A percentile compares a stretch with the other conserved stretches of the same genome.
Evolutionary conservation across 1,140 invertebrate genomes (phyloP).

Genomic region (Alviniconcha marisindica): DNA sequence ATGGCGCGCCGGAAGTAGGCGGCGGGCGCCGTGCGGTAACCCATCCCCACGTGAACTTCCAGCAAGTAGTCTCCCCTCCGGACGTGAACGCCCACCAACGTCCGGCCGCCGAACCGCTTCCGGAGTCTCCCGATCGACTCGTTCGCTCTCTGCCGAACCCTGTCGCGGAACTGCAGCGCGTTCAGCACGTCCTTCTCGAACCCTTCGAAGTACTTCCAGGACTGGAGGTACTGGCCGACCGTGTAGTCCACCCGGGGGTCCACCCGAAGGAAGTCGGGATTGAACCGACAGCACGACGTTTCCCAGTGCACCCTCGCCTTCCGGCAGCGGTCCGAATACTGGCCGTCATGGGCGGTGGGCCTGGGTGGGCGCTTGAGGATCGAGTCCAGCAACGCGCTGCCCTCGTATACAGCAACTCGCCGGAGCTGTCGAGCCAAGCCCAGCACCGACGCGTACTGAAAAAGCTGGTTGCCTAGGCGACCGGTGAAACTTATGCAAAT

Average conservation of each 20-base stretch:
- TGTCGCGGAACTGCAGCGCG: slow-evolving; percentile 52
- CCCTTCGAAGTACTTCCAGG: slow-evolving; percentile 64
- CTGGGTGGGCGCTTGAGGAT: neutral
- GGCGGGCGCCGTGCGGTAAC: neutral
- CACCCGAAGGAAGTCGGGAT: slow-evolving; percentile 46
- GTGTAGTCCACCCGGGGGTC: slow-evolving; percentile 37
- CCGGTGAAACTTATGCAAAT: neutral
- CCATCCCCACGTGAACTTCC: neutral
- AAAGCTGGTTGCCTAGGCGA: slow-evolving; percentile 60
- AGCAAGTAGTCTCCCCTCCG: slow-evolving; percentile 54
- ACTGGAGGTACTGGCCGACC: slow-evolving; percentile 56
- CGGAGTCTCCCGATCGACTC: slow-evolving; percentile 29
- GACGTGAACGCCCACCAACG: slow-evolving; percentile 61
- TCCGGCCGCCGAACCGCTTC: slow-evolving; percentile 28
- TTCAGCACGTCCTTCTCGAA: slow-evolving; percentile 42
- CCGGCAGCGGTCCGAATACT: neutral
- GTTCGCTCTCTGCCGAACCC: slow-evolving; percentile 39
- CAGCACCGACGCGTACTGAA: slow-evolving; percentile 56
- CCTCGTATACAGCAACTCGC: neutral
- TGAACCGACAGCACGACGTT: slow-evolving; percentile 44
- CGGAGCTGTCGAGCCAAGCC: slow-evolving; percentile 41
- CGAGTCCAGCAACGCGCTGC: no score
- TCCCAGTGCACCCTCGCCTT: neutral
- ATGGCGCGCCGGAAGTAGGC: slow-evolving; percentile 29
- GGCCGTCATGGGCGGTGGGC: neutral